These are phyloP conservation scores for Ifrita kowaldi DNA, from an alignment of 2,113 vertebrate genomes.

Conservation along the genomic window DNA sequence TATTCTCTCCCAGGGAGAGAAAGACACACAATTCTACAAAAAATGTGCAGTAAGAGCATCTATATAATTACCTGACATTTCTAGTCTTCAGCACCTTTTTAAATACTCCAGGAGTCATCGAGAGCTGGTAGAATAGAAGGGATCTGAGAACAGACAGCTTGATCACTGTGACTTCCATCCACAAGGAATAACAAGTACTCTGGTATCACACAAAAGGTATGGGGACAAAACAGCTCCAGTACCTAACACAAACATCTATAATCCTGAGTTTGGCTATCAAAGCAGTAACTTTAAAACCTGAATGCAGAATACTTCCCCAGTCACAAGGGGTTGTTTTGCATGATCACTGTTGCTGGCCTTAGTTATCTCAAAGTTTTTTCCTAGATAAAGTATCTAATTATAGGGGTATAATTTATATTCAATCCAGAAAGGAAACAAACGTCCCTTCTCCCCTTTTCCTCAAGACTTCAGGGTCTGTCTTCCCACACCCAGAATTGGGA, in stretches of 20 bases:
- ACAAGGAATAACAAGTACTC: background rate
- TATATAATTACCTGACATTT: background rate
- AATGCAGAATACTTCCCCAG: background rate
- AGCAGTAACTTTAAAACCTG: background rate
- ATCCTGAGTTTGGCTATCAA: background rate
- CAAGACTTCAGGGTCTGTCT: background rate
- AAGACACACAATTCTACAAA: background rate
- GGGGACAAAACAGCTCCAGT: background rate
- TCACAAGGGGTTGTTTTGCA: background rate
- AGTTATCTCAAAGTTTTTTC: background rate
- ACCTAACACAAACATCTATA: background rate
- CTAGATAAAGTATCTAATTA: background rate
- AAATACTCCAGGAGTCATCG: background rate
- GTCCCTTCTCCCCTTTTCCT: background rate
- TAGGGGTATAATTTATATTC: background rate
- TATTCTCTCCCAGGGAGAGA: background rate
- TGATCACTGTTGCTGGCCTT: background rate
- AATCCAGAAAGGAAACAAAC: background rate
- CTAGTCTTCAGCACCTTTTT: background rate
- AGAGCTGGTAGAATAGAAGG: background rate
- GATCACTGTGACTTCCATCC: background rate
- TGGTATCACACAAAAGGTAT: background rate
- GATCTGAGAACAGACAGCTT: background rate
- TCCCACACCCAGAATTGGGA: background rate
- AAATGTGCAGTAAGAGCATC: fast-evolving